Evolutionary conservation across 2,797 vertebrate genomes (phyloP).

Genomic region (Mormyrops attenuatus): DNA sequence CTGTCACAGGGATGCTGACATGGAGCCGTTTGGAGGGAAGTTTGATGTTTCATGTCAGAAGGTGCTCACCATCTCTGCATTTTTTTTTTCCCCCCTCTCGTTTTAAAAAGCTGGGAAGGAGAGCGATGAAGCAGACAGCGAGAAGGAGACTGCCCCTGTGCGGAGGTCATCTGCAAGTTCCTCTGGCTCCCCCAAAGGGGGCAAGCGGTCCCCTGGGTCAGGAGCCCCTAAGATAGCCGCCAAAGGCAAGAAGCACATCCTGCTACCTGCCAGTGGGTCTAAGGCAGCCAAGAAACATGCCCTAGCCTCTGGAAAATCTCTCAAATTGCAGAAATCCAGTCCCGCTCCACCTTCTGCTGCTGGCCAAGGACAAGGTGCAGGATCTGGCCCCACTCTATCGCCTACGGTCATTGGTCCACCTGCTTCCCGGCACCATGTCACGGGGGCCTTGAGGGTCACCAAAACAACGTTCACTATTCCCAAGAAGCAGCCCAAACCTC

Average conservation of each 20-base stretch:
- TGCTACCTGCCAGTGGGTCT: constrained; percentile 38
- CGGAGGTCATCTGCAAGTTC: constrained; percentile 55
- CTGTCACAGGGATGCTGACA: neutral
- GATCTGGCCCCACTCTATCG: constrained; percentile 36
- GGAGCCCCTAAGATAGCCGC: constrained; percentile 48
- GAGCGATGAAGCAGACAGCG: constrained; percentile 56
- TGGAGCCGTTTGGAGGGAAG: neutral
- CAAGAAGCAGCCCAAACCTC: constrained; percentile 66
- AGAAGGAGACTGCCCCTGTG: constrained; percentile 38
- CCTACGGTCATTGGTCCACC: constrained; percentile 53
- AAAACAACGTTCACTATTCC: constrained; percentile 73
- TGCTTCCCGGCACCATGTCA: constrained; percentile 51
- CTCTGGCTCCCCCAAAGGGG: constrained; percentile 38
- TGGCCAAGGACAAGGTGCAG: neutral
- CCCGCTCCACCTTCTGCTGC: constrained; percentile 21
- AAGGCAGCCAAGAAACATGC: constrained; percentile 56
- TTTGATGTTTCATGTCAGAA: neutral
- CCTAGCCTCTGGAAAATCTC: constrained; percentile 35
- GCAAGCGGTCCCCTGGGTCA: constrained; percentile 48
- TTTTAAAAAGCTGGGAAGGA: constrained; percentile 58
- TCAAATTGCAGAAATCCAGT: constrained; percentile 57
- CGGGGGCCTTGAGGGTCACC: constrained; percentile 61
- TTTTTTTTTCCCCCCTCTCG: constrained; percentile 18
- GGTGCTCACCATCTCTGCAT: neutral
- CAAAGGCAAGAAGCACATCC: constrained; percentile 62